These are phyloP conservation scores for Mugil cephalus DNA, from an alignment of 2,113 vertebrate species.

Conservation along the genomic window DNA sequence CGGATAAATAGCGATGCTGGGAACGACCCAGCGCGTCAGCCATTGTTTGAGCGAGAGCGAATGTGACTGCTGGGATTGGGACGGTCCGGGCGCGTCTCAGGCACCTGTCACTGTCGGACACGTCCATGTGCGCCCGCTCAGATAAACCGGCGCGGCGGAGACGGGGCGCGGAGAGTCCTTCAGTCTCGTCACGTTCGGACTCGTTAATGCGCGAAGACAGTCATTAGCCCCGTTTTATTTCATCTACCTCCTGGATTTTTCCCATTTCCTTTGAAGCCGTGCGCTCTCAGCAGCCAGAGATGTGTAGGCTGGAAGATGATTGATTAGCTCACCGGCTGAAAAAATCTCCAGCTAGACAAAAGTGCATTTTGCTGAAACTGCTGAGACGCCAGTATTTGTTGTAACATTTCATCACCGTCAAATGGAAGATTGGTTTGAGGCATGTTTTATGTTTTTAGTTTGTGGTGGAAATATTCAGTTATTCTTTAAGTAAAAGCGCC, in stretches of 20 bases:
- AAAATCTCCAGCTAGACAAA: constrained; percentile 25
- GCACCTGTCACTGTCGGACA: constrained; percentile 64
- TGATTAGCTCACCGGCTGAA: constrained; percentile 23
- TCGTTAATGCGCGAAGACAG: constrained; percentile 26
- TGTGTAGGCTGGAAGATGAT: background rate
- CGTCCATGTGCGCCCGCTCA: constrained; percentile 48
- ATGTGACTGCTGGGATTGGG: constrained; percentile 75
- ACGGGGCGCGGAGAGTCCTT: constrained; percentile 25
- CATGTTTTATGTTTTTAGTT: constrained; percentile 16
- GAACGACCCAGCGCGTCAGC: constrained; percentile 66
- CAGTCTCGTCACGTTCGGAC: constrained; percentile 30
- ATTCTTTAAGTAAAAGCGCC: background rate
- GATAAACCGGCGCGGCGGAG: constrained; percentile 40
- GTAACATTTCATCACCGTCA: constrained; percentile 4
- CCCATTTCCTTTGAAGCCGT: constrained; percentile 26
- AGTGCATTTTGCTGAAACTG: constrained; percentile 3
- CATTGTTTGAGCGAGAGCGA: constrained; percentile 72
- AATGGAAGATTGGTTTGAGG: constrained; percentile 1
- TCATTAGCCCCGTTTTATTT: constrained; percentile 38
- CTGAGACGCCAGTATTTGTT: background rate
- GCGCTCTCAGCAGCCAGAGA: constrained; percentile 11
- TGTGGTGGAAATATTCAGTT: background rate
- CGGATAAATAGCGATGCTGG: constrained; percentile 58
- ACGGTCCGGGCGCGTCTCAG: constrained; percentile 58
- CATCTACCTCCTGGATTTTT: constrained; percentile 26